Conservation (phyloP, 2,888 invertebrate species). For the Plemyria rubiginata region DNA sequence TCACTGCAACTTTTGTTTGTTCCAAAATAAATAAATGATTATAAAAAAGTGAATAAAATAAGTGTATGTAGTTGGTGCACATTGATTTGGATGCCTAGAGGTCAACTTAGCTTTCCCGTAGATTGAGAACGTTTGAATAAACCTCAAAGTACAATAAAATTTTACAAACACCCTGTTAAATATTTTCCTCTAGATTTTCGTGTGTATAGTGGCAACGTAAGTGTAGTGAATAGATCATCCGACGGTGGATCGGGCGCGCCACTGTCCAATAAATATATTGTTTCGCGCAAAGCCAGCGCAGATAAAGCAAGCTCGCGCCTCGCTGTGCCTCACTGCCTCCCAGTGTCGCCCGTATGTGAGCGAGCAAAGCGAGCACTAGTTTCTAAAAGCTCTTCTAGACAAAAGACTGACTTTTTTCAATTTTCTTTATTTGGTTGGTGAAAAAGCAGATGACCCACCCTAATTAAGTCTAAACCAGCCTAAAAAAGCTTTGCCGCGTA, state of each 20-base stretch:
- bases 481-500: too few relatives aligned
- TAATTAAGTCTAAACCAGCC: too few relatives aligned
- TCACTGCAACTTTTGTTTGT: too few relatives aligned
- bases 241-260: constrained; percentile 67
- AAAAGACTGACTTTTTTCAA: too few relatives aligned
- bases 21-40: too few relatives aligned
- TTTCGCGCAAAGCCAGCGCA: constrained; percentile 82
- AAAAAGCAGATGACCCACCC: too few relatives aligned
- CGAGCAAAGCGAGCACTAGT: constrained; percentile 34
- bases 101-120: not conserved
- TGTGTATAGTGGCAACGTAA: constrained; percentile 49
- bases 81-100: not conserved
- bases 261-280: constrained; percentile 85
- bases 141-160: not conserved
- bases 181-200: constrained; percentile 40
- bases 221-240: constrained; percentile 79
- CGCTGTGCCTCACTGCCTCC: constrained; percentile 73
- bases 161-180: constrained; percentile 9
- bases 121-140: not conserved
- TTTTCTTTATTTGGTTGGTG: too few relatives aligned
- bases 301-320: constrained; percentile 84
- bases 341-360: constrained; percentile 48
- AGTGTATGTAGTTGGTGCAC: too few relatives aligned
- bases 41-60: too few relatives aligned
- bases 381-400: too few relatives aligned